Evolutionary conservation across 1,140 invertebrate genomes (phyloP), one percentile per base, ranked within the genome.

Genomic region (Platyura marginata): DNA sequence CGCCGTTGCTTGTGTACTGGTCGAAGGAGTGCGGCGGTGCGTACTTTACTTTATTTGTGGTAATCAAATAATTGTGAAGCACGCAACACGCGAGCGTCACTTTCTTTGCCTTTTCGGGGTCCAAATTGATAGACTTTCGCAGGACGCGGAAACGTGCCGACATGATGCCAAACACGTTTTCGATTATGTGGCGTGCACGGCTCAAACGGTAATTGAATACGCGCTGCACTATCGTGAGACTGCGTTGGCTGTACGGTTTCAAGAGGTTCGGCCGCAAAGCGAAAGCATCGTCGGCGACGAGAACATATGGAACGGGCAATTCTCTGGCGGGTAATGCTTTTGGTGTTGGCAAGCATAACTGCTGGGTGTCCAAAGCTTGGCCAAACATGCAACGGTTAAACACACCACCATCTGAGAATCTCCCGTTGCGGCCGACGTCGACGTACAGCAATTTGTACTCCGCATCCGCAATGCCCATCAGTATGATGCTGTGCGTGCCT

Each of bases 191-290:
- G 49, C 59, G 49, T 32, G 59, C 58, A 46, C 57, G 49, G 40
- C 51, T 59, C 34, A 65, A 47, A 41, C 61, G 47, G 44, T 69
- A 70, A 46, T 71, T 69, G 49, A 60, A 71, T 35, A 67, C 51
- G 43, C 49, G 48, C 51, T 68, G 49, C 42, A 57, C 42, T 13
- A 51, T 42, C 39, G 47, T 49, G 21, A 62, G 46, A 36, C 16
- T 15, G 21, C 45, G 52, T 21, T 51, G 51, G 22, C 49, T 46
- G 48, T 54, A 69, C 44, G 63, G 62, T 41, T 59, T 62, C 55
- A 69, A 56, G 40, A 67, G 43, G 43, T 59, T 52, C 41, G 45
- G 44, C 34, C 50, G 52, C 38, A 70, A 43, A 15, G 63, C 54
- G 50, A 69, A 70, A 33, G 61, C 66, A 45, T 66, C 63, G 49